These are phyloP conservation scores for Oppia nitens DNA, from an alignment of 1,140 invertebrate genomes.

Conservation along the genomic window DNA sequence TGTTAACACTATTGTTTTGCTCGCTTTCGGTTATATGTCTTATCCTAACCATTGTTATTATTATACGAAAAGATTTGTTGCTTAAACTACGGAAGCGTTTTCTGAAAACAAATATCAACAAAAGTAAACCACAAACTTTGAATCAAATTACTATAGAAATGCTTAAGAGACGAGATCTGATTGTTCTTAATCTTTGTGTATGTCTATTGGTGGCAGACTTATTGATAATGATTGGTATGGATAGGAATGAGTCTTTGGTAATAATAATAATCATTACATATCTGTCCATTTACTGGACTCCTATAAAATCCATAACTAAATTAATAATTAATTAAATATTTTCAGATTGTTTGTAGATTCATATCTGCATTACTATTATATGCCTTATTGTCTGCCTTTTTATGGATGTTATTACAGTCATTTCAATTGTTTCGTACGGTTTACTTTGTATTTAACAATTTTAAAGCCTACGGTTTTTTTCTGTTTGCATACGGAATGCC, in stretches of 20 bases:
- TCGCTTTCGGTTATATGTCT: conserved; percentile 14
- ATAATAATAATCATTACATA: background rate
- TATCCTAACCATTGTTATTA: conserved; percentile 14
- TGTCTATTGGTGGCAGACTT: conserved; percentile 15
- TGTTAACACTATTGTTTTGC: conserved; percentile 16
- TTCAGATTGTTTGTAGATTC: conserved; percentile 25
- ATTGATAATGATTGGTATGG: conserved; percentile 15
- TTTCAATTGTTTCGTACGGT: conserved; percentile 34
- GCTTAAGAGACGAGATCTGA: conserved; percentile 11
- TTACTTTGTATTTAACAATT: conserved; percentile 30
- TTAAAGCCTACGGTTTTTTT: background rate
- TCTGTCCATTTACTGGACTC: too few species aligned
- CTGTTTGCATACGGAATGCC: conserved; percentile 2
- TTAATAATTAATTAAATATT: too few species aligned
- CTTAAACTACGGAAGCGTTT: too few species aligned
- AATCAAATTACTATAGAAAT: conserved; percentile 5
- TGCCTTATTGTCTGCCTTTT: conserved; percentile 29
- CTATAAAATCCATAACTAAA: too few species aligned
- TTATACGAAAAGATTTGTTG: too few species aligned
- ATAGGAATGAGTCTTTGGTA: conserved; percentile 14
- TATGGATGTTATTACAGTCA: conserved; percentile 34
- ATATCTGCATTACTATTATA: conserved; percentile 31
- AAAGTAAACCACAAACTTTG: too few species aligned
- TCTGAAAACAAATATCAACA: too few species aligned
- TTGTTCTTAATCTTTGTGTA: conserved; percentile 18